Base-by-base conservation (phyloP, 1,140 invertebrate species). In the Plectrocnemia conspersa region DNA sequence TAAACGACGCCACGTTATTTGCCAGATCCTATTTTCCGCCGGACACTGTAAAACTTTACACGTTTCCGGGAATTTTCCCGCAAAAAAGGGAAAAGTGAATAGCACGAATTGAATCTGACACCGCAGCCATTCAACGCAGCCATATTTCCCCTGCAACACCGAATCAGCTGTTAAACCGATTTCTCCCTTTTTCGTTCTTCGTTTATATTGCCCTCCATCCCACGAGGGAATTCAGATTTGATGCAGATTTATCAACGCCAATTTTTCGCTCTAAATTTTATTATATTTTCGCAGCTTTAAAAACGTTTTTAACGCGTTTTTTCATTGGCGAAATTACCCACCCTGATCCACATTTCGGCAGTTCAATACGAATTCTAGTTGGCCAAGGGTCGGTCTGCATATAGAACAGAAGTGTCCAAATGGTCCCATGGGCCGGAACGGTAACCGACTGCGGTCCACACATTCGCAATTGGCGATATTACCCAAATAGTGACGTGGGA, bases 81-180 rank as follows among this genome's bases (percentile, higher is more conserved):
- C 5, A 24, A 48, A 48, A 48, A 36, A 46, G 18, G 35, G 9
- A 33, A 3, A 21, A 47, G 16, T 33, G 10, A 48, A 48, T 13
- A 38, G 35, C 32, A 45, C 33, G 53, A 55, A 55, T 55, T 55
- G 53, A 55, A 55, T 55, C 41, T 35, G 42, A 55, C 53, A 48
- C 53, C 53, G 44, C 29, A 40, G 35, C 45, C 29, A 46, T 55
- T 55, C 27, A 27, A 27, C 21, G 32, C 21, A 35, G 47, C 47
- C 36, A 38, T 50, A 50, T 50, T 29, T 13, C 24, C 23, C 25
- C 15, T 35, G 46, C 46, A 48, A 23, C 47, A 50, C 40, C 33
- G 38, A 50, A 22, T 50, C 47, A 50, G 47, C 32, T 50, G 47
- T 50, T 50, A 50, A 50, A 50, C 21, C 33, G 22, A n/a, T 38